Percentiles rank a stretch among this genome's conserved stretches.
Conservation (phyloP, 2,888 invertebrate genomes). For the Sympetrum striolatum region DNA sequence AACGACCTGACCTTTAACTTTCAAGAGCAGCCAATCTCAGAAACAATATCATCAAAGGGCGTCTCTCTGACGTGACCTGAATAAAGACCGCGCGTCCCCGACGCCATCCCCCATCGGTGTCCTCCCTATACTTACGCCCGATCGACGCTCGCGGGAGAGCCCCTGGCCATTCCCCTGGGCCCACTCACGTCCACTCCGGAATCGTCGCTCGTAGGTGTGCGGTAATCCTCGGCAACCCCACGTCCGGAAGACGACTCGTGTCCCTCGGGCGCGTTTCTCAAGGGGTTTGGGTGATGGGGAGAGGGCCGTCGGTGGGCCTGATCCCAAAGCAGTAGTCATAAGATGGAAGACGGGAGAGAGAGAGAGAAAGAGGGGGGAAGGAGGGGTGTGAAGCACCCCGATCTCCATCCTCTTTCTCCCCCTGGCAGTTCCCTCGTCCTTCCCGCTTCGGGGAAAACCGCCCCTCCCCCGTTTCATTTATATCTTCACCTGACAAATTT, state of each 20-base stretch:
- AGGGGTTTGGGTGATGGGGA: slow-evolving; percentile 7
- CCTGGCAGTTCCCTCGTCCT: background rate
- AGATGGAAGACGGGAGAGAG: background rate
- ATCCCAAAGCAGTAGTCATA: background rate
- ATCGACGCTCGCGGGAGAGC: slow-evolving; percentile 22
- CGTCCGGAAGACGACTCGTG: slow-evolving; percentile 55
- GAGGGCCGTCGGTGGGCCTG: background rate
- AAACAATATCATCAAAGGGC: background rate
- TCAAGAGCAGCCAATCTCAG: background rate
- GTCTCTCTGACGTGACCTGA: background rate
- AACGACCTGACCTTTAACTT: background rate
- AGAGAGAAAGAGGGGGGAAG: background rate
- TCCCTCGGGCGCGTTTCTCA: slow-evolving; percentile 35
- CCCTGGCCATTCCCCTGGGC: slow-evolving; percentile 52
- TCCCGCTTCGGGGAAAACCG: background rate
- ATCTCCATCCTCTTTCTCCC: background rate
- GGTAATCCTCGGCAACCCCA: slow-evolving; percentile 71
- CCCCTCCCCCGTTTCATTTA: slow-evolving; percentile 56
- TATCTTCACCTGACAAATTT: slow-evolving; percentile 51
- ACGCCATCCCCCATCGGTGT: background rate
- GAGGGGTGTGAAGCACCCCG: background rate
- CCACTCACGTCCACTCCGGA: slow-evolving; percentile 90
- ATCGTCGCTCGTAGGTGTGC: slow-evolving; percentile 87
- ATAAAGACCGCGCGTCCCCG: background rate
- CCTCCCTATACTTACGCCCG: slow-evolving; percentile 31